Conservation (phyloP, 35 echinoderm and acorn worm genomes). For the Stichopus chloronotus region DNA sequence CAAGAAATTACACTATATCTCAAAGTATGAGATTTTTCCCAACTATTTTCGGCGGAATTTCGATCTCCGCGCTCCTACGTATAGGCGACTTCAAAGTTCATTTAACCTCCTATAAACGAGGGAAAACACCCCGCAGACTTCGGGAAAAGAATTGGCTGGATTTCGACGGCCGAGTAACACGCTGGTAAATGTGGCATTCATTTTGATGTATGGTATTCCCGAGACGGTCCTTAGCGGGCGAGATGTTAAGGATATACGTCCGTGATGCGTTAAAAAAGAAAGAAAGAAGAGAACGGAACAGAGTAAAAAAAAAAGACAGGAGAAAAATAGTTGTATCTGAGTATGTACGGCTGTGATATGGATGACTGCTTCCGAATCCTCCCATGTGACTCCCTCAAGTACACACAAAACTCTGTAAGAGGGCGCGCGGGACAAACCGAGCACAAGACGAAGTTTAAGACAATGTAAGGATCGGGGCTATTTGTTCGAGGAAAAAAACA, state of each 20-base stretch:
- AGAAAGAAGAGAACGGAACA: too few relatives aligned
- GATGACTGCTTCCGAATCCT: conserved; percentile 19
- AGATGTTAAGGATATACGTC: background rate
- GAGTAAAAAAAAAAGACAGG: background rate
- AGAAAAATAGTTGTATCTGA: background rate
- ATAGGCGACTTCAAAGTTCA: background rate
- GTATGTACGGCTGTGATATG: background rate
- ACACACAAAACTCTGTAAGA: background rate
- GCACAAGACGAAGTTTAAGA: too few relatives aligned
- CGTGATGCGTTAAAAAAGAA: background rate
- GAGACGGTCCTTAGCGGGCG: background rate
- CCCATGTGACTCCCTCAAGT: conserved; percentile 14
- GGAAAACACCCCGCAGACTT: background rate
- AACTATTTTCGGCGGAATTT: too few relatives aligned
- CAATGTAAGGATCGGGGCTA: too few relatives aligned
- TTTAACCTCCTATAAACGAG: conserved; percentile 15
- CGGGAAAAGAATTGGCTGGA: too few relatives aligned
- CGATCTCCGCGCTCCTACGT: background rate
- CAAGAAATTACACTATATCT: too few relatives aligned
- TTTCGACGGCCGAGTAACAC: background rate
- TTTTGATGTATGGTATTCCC: conserved; percentile 14
- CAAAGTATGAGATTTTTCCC: too few relatives aligned
- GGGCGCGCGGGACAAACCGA: background rate
- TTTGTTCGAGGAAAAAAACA: too few relatives aligned
- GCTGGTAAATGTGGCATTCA: conserved; percentile 45